These are phyloP conservation scores for Zaprionus nigranus DNA, from an alignment of 1,140 invertebrate species.

Conservation along the genomic window DNA sequence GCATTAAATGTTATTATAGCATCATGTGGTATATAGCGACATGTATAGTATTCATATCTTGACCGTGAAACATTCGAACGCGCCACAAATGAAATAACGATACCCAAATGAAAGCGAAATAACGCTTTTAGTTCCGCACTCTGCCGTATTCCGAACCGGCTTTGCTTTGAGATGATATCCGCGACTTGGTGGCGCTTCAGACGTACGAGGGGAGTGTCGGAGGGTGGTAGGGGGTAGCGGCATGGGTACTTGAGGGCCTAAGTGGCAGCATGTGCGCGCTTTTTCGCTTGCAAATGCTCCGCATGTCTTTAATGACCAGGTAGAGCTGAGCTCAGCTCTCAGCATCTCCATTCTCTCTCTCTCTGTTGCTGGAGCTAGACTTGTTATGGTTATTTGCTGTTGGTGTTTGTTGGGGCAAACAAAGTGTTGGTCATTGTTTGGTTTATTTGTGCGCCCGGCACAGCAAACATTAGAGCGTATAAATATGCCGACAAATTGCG, in stretches of 20 bases:
- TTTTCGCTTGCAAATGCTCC: conserved; percentile 59
- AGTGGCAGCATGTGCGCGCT: conserved; percentile 75
- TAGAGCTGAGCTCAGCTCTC: conserved; percentile 22
- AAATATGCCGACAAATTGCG: conserved; percentile 81
- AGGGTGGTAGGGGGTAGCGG: conserved; percentile 14
- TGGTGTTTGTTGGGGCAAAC: conserved; percentile 66
- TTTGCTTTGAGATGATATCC: conserved; percentile 59
- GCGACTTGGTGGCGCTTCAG: background rate
- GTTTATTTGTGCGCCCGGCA: conserved; percentile 38
- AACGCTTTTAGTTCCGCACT: conserved; percentile 69
- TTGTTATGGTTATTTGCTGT: conserved; percentile 56
- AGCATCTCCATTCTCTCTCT: conserved; percentile 15
- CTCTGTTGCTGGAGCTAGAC: conserved; percentile 28
- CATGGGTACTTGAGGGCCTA: conserved; percentile 67
- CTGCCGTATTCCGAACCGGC: conserved; percentile 56
- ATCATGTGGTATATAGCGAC: conserved; percentile 13
- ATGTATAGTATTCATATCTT: conserved; percentile 32
- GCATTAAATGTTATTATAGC: conserved; percentile 73
- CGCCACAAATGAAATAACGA: conserved; percentile 40
- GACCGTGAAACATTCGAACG: conserved; percentile 74
- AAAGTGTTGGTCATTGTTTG: conserved; percentile 71
- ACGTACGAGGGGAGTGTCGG: background rate
- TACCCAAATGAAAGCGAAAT: conserved; percentile 67
- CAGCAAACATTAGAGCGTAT: conserved; percentile 75
- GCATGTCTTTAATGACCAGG: conserved; percentile 47